Evolutionary conservation across 1,140 invertebrate species (phyloP), one percentile per base, ranked within the genome.

Genomic region (Euura lappo): DNA sequence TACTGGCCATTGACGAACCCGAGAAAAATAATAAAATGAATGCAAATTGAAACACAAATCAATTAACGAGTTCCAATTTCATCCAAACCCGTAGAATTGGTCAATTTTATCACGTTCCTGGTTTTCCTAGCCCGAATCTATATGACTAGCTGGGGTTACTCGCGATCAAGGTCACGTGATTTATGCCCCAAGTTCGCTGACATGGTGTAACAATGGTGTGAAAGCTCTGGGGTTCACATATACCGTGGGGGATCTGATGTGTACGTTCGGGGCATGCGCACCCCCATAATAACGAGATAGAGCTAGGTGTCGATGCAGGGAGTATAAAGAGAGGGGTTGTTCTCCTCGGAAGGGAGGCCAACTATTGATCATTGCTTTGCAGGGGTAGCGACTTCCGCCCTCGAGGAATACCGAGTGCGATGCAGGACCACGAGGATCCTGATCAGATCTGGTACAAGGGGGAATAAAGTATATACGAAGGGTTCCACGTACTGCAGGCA

Each of bases 141-240:
- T n/a, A 60, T 5, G 51, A 2, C 3, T 60, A 60, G 3, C 3
- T 3, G 51, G 10, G 10, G 13, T 60, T n/a, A 60, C 3, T 60
- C 4, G 51, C 45, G 68, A 73, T 73, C 72, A 73, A 73, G 72
- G 72, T 73, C 72, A 69, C 13, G 45, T 13, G 72, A 73, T 73
- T 73, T 73, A 70, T 65, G 44, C 44, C 47, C 51, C 67, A 73
- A 73, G 72, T 73, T 73, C 72, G 72, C 72, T 70, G 72, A 73
- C 72, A 73, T 65, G 65, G 68, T 28, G 28, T 28, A 28, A 28
- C 28, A 28, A 28, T 28, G 28, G 28, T 28, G 28, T 28, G 28
- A 28, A 28, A 28, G 28, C 28, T 28, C 28, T 28, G 28, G 28
- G 28, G 28, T 28, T 28, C 28, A 28, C 28, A 28, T 28, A 28